These are phyloP conservation scores for Lathronympha strigana DNA, from an alignment of 2,888 invertebrate genomes.

Conservation along the genomic window DNA sequence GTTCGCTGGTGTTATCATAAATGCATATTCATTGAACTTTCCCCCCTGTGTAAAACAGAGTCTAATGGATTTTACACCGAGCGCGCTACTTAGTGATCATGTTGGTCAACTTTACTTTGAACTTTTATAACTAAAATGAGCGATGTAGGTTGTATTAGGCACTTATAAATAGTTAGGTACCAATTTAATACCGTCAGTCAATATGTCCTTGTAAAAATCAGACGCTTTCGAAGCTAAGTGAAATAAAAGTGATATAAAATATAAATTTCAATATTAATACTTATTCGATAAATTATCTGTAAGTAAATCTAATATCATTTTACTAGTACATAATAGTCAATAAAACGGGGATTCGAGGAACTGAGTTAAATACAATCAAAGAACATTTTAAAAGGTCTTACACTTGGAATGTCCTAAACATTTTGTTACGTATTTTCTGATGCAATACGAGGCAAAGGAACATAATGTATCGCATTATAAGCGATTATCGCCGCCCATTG, in stretches of 20 bases:
- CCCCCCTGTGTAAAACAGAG: slow-evolving; percentile 22
- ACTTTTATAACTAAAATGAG: slow-evolving; percentile 5
- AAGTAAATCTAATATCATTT: no score
- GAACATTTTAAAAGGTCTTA: no score
- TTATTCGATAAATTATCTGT: not conserved
- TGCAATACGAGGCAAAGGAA: no score
- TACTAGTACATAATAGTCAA: no score
- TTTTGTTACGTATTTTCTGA: no score
- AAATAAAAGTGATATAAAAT: not conserved
- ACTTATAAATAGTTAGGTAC: not conserved
- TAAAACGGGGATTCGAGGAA: no score
- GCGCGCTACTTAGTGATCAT: slow-evolving; percentile 20
- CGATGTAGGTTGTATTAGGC: not conserved
- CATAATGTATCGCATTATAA: no score
- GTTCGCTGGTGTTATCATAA: slow-evolving; percentile 32
- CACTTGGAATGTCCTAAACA: no score
- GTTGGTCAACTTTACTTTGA: slow-evolving; percentile 26
- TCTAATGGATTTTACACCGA: slow-evolving; percentile 36
- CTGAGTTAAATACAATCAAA: no score
- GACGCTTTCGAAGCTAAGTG: not conserved
- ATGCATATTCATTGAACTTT: slow-evolving; percentile 39
- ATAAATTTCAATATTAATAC: not conserved
- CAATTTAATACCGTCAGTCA: not conserved
- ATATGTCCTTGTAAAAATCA: not conserved
- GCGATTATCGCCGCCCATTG: no score